Evolutionary conservation across 2,888 invertebrate species (phyloP).

Genomic region (Diarsia rubi): DNA sequence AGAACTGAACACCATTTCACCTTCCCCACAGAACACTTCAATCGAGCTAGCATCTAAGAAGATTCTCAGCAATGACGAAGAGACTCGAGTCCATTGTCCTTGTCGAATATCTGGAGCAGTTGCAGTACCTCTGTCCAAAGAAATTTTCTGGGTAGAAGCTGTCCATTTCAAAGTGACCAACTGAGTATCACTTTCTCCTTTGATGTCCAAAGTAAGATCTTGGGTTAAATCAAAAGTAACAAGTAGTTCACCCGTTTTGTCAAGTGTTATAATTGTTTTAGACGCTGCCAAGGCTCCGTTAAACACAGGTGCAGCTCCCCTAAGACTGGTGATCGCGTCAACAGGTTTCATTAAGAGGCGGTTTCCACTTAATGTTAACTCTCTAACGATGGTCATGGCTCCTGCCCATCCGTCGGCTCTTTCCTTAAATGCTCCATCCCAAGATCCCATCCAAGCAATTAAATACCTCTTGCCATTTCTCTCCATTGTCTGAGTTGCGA

Average conservation of each 20-base stretch:
- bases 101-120: constrained; percentile 74
- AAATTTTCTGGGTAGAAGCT: constrained; percentile 73
- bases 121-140: constrained; percentile 75
- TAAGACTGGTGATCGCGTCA: constrained; percentile 74
- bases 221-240: constrained; percentile 72
- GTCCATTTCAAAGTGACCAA: constrained; percentile 76
- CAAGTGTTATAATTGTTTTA: constrained; percentile 51
- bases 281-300: constrained; percentile 65
- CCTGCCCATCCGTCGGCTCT: constrained; percentile 85
- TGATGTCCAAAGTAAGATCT: constrained; percentile 74
- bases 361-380: constrained; percentile 75
- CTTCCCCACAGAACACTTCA: constrained; percentile 86
- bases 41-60: constrained; percentile 85
- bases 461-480: constrained; percentile 80
- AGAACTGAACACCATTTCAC: constrained; percentile 85
- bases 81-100: constrained; percentile 80
- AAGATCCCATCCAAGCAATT: constrained; percentile 86
- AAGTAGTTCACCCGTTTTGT: constrained; percentile 79
- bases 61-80: constrained; percentile 75
- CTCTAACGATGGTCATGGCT: constrained; percentile 83
- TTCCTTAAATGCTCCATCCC: constrained; percentile 83
- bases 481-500: constrained; percentile 85
- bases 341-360: constrained; percentile 81
- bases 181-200: constrained; percentile 76
- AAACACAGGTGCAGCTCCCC: constrained; percentile 62